Conservation (phyloP, 2,888 invertebrate genomes). For the Copidosoma aretas region DNA sequence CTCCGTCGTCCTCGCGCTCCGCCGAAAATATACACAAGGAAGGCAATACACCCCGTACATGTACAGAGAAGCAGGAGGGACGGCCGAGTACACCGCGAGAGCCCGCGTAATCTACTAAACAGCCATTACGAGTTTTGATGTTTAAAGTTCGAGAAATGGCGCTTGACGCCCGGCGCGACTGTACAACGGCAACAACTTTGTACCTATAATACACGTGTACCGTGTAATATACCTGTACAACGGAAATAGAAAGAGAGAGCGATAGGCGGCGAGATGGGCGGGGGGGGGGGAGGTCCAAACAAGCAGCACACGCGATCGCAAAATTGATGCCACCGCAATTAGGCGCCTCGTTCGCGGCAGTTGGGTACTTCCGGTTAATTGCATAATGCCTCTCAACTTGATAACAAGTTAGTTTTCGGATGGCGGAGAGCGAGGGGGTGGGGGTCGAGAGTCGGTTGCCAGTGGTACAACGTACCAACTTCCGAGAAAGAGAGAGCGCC, state of each 20-base stretch:
- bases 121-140: conserved; percentile 36
- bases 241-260: neutral
- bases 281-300: too few relatives aligned
- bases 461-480: too few relatives aligned
- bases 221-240: neutral
- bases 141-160: conserved; percentile 25
- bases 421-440: too few relatives aligned
- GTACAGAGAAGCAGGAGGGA: neutral
- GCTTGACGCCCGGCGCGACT: neutral
- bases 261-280: neutral
- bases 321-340: conserved; percentile 43
- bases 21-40: neutral
- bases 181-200: neutral
- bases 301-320: conserved; percentile 26
- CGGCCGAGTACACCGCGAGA: neutral
- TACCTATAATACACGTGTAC: neutral
- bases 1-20: too few relatives aligned
- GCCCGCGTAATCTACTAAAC: conserved; percentile 22
- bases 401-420: conserved; percentile 47
- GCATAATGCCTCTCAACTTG: conserved; percentile 47
- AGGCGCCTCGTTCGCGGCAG: conserved; percentile 40
- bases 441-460: too few relatives aligned
- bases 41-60: too few relatives aligned
- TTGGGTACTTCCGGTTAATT: conserved; percentile 48
- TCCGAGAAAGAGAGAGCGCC: neutral